phyloP scores from a whole-genome alignment of 2,797 vertebrate genomes.

The Sitta carolinensis region DNA sequence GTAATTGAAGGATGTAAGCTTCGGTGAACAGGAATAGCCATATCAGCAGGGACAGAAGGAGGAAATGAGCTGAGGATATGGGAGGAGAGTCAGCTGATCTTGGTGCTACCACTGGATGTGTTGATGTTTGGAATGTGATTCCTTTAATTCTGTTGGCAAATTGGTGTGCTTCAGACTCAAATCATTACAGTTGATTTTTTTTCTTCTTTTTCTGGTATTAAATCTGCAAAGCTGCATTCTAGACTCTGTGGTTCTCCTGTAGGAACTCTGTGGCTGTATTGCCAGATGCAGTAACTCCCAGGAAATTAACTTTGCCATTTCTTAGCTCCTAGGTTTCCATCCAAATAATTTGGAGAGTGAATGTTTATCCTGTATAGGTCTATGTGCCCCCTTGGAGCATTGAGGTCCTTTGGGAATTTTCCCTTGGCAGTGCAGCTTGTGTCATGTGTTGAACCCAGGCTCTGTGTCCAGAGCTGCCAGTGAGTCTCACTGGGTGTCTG shows the following conservation, averaged over 20 bases:
- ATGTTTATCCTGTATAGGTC: neutral
- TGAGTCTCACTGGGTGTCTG: neutral
- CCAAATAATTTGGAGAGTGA: neutral
- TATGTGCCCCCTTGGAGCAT: neutral
- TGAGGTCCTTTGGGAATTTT: neutral
- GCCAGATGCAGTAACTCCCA: neutral
- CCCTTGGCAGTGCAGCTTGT: neutral
- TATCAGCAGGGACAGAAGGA: neutral
- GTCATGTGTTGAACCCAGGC: fast-evolving
- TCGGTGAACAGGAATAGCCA: neutral
- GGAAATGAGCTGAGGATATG: neutral
- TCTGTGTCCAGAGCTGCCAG: neutral
- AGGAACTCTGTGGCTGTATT: neutral
- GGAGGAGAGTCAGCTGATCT: neutral
- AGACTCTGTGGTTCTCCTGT: neutral
- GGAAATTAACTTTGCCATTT: neutral
- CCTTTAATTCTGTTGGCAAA: neutral
- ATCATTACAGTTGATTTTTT: neutral
- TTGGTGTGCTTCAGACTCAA: neutral
- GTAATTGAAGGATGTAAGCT: constrained; percentile 38
- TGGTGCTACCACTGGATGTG: neutral
- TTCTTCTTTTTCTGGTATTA: neutral
- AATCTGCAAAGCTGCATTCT: neutral
- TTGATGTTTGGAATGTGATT: neutral
- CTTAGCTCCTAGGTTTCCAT: neutral